Conservation (phyloP, 2,888 invertebrate species). For the Drymonia ruficornis region DNA sequence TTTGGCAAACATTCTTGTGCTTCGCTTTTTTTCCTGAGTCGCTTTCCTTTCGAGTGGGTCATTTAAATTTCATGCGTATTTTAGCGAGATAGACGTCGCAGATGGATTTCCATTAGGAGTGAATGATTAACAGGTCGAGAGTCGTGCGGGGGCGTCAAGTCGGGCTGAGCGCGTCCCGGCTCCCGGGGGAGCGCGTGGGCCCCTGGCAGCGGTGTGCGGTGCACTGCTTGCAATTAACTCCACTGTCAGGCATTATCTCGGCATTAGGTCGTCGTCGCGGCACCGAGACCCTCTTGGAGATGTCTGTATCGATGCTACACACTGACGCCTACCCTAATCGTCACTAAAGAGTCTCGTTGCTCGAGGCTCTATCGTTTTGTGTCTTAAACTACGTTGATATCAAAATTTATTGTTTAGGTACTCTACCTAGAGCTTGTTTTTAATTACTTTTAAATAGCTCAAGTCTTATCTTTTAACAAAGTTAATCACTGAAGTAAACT, state of each 20-base stretch:
- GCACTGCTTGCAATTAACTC: conserved; percentile 81
- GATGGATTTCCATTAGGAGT: conserved; percentile 77
- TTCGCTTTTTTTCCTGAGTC: conserved; percentile 49
- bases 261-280: conserved; percentile 58
- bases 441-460: too few species aligned
- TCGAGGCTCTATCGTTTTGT: too few species aligned
- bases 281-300: conserved; percentile 30
- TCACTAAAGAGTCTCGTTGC: conserved; percentile 18
- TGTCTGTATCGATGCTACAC: conserved; percentile 39
- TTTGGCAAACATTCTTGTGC: conserved; percentile 72
- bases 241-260: conserved; percentile 74
- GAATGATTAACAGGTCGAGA: conserved; percentile 76
- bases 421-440: too few species aligned
- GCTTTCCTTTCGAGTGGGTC: conserved; percentile 61
- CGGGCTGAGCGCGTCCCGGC: conserved; percentile 36
- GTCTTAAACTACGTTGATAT: too few species aligned
- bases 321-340: conserved; percentile 28
- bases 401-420: too few species aligned
- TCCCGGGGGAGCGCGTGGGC: conserved; percentile 57
- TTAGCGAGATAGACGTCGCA: conserved; percentile 57
- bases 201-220: conserved; percentile 67
- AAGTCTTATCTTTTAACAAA: too few species aligned
- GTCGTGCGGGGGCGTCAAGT: conserved; percentile 42
- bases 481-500: too few species aligned
- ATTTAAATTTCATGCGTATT: conserved; percentile 81